phyloP scores from a whole-genome alignment of 2,888 invertebrate species.

The Cantharis lateralis region DNA sequence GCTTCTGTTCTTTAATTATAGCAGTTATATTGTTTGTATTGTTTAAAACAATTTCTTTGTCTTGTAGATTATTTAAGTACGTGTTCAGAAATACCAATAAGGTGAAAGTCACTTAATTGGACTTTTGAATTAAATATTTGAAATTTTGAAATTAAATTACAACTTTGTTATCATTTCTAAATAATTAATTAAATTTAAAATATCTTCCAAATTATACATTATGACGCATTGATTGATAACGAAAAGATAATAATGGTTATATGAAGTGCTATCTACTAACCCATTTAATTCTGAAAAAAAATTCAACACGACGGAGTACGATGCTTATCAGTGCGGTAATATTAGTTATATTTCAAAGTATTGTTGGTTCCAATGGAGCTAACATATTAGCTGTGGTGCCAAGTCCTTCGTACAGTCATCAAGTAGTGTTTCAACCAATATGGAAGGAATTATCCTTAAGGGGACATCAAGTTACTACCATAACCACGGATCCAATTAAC shows the following conservation, averaged over 20 bases:
- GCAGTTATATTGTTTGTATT: not conserved
- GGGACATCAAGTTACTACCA: not conserved
- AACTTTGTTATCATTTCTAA: too few relatives aligned
- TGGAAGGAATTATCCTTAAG: not conserved
- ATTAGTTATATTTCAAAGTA: not conserved
- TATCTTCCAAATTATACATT: too few relatives aligned
- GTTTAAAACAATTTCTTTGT: not conserved
- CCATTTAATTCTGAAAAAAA: too few relatives aligned
- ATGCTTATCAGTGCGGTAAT: too few relatives aligned
- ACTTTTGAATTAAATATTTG: too few relatives aligned
- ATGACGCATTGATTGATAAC: too few relatives aligned
- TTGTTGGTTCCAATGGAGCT: not conserved
- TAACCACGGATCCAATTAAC: not conserved
- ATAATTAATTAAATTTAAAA: too few relatives aligned
- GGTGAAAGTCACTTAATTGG: too few relatives aligned
- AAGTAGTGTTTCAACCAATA: not conserved
- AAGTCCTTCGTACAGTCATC: not conserved
- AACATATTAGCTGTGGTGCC: not conserved
- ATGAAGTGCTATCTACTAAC: too few relatives aligned
- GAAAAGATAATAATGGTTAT: too few relatives aligned
- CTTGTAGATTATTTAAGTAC: not conserved
- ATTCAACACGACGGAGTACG: too few relatives aligned
- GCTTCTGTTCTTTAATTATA: not conserved
- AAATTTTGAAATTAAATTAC: too few relatives aligned
- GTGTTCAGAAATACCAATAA: not conserved